A percentile compares a stretch with the other conserved stretches of the same genome.
These are phyloP conservation scores for Anticlea derivata DNA, from an alignment of 2,888 invertebrate genomes.

Conservation along the genomic window DNA sequence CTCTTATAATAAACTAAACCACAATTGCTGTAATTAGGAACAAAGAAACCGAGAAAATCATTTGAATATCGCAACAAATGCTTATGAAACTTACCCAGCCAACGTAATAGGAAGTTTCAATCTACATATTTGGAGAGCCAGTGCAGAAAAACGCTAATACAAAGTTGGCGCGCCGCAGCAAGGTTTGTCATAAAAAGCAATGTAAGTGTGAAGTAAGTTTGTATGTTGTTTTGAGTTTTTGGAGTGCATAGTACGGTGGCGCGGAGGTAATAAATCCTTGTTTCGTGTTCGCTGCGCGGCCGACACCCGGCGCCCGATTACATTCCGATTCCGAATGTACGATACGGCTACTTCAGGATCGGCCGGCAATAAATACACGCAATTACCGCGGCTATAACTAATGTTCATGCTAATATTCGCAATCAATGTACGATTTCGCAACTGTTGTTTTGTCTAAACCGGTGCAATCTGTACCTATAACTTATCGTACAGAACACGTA, in stretches of 20 bases:
- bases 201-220: constrained; percentile 42
- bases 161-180: constrained; percentile 28
- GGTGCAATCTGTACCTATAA: background rate
- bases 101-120: constrained; percentile 34
- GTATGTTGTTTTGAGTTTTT: constrained; percentile 54
- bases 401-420: constrained; percentile 32
- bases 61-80: constrained; percentile 31
- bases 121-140: constrained; percentile 30
- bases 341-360: constrained; percentile 40
- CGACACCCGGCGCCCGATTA: constrained; percentile 49
- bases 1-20: constrained; percentile 13
- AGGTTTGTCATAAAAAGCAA: constrained; percentile 47
- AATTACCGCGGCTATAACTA: constrained; percentile 46
- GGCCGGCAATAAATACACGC: constrained; percentile 45
- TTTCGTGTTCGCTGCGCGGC: constrained; percentile 46
- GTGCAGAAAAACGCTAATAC: constrained; percentile 32
- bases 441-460: constrained; percentile 8
- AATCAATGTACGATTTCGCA: constrained; percentile 19
- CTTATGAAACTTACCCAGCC: constrained; percentile 27
- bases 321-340: constrained; percentile 49
- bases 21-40: constrained; percentile 25
- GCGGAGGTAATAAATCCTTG: constrained; percentile 53
- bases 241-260: constrained; percentile 55
- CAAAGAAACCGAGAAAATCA: constrained; percentile 26
- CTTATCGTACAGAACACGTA: no score